Evolutionary conservation across 2,113 vertebrate genomes (phyloP).

Genomic region (Lampris incognitus): DNA sequence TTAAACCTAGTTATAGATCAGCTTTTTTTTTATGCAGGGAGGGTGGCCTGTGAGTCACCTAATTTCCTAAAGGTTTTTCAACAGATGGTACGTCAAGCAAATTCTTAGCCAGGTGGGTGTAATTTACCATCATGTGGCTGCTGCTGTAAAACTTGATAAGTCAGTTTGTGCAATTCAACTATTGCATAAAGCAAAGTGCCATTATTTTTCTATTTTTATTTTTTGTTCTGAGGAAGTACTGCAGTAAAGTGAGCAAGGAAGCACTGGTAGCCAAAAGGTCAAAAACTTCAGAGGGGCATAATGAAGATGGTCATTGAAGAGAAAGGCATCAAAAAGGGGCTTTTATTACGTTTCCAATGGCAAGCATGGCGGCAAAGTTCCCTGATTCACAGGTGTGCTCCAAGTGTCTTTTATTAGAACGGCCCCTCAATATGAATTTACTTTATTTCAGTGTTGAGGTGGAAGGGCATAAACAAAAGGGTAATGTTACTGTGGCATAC

Average conservation of each 20-base stretch:
- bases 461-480: not conserved
- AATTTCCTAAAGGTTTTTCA: not conserved
- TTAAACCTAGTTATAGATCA: too few relatives aligned
- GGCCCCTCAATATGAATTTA: conserved; percentile 18
- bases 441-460: too few relatives aligned
- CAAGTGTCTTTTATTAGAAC: conserved; percentile 3
- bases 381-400: conserved; percentile 23
- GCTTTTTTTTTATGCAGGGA: too few relatives aligned
- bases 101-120: not conserved
- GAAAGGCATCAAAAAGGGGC: conserved; percentile 20
- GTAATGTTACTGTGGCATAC: conserved; percentile 14
- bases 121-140: conserved; percentile 4
- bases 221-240: conserved; percentile 27
- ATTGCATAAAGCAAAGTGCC: not conserved
- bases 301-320: conserved; percentile 37
- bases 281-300: conserved; percentile 7
- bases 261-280: not conserved
- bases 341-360: conserved; percentile 24
- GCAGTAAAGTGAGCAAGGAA: conserved; percentile 21
- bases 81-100: not conserved
- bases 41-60: not conserved
- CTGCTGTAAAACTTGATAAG: conserved; percentile 37
- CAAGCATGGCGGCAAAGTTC: not conserved
- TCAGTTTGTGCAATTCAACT: not conserved
- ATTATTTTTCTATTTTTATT: not conserved